These are phyloP conservation scores for Lithophane leautieri DNA, from an alignment of 2,888 invertebrate genomes.

Conservation along the genomic window DNA sequence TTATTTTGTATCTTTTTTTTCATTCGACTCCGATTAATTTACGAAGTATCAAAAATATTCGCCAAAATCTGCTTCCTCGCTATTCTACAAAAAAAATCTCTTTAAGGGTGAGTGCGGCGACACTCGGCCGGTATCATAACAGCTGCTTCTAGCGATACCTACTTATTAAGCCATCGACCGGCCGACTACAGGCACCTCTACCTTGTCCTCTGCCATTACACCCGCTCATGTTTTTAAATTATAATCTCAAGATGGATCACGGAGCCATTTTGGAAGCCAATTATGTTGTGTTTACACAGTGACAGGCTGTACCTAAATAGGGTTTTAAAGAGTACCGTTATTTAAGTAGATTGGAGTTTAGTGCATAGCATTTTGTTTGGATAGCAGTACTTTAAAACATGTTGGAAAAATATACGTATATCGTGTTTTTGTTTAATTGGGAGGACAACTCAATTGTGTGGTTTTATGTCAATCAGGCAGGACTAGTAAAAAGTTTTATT, in stretches of 20 bases:
- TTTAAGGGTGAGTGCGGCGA: slow-evolving; percentile 87
- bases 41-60: background rate
- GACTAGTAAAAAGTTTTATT: too few species aligned
- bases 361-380: background rate
- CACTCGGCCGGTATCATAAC: slow-evolving; percentile 89
- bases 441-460: too few species aligned
- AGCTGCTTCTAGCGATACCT: slow-evolving; percentile 89
- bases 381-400: too few species aligned
- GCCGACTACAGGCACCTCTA: slow-evolving; percentile 73
- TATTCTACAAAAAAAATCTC: slow-evolving; percentile 73
- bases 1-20: too few species aligned
- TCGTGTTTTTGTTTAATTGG: too few species aligned
- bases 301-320: slow-evolving; percentile 45
- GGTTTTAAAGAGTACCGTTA: slow-evolving; percentile 1
- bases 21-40: background rate
- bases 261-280: slow-evolving; percentile 74
- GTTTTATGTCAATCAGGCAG: too few species aligned
- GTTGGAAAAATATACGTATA: background rate
- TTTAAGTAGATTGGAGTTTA: background rate
- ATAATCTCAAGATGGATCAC: slow-evolving; percentile 82
- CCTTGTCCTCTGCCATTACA: slow-evolving; percentile 77
- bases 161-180: slow-evolving; percentile 88
- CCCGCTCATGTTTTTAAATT: slow-evolving; percentile 87
- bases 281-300: slow-evolving; percentile 69
- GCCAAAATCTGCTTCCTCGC: slow-evolving; percentile 71